Evolutionary conservation across 1,140 invertebrate species (phyloP).

Genomic region (Hyphantria cunea): DNA sequence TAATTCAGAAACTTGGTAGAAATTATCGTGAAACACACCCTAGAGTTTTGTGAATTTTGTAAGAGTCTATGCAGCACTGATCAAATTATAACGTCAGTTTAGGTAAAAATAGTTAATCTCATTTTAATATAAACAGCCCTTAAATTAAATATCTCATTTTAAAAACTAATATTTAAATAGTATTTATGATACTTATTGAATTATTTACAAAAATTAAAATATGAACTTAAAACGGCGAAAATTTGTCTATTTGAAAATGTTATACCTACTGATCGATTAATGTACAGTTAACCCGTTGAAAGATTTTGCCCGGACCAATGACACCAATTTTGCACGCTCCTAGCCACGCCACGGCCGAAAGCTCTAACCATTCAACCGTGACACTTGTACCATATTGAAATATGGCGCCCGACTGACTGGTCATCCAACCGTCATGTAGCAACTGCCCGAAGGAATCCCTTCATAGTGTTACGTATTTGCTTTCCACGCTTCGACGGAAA

Average conservation of each 20-base stretch:
- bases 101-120: too few species aligned
- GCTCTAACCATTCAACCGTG: slow-evolving; percentile 49
- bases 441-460: slow-evolving; percentile 59
- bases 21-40: slow-evolving; percentile 64
- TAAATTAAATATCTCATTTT: too few species aligned
- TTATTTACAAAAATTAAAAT: too few species aligned
- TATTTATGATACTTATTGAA: too few species aligned
- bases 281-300: not conserved
- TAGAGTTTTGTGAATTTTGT: slow-evolving; percentile 44
- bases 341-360: slow-evolving; percentile 49
- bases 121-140: too few species aligned
- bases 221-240: too few species aligned
- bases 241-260: not conserved
- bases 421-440: slow-evolving; percentile 50
- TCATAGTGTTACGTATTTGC: slow-evolving; percentile 65
- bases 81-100: slow-evolving; percentile 34
- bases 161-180: too few species aligned
- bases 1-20: slow-evolving; percentile 71
- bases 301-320: slow-evolving; percentile 39
- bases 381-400: slow-evolving; percentile 71
- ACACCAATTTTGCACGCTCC: slow-evolving; percentile 56
- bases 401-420: slow-evolving; percentile 61
- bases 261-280: not conserved
- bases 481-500: slow-evolving; percentile 58
- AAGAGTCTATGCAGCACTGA: slow-evolving; percentile 37